Evolutionary conservation across 2,888 invertebrate genomes (phyloP).

Genomic region (Pachycephus smyrnensis): DNA sequence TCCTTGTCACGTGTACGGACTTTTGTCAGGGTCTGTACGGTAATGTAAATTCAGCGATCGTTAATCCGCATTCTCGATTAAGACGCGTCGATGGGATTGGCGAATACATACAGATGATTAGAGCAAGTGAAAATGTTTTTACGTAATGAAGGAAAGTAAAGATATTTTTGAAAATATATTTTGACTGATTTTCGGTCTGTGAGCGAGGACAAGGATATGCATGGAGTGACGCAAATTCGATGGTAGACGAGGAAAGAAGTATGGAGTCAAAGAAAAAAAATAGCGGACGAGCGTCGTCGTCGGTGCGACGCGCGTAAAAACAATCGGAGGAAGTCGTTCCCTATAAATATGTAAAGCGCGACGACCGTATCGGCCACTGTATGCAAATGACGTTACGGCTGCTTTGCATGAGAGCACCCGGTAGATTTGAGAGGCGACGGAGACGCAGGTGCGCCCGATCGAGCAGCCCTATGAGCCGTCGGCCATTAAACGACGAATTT

Average conservation of each 20-base stretch:
- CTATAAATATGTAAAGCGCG: conserved; percentile 58
- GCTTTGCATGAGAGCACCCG: conserved; percentile 39
- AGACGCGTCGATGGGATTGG: neutral
- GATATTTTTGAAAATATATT: neutral
- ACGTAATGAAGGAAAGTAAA: neutral
- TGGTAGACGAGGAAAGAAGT: neutral
- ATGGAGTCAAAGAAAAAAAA: neutral
- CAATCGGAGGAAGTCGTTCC: conserved; percentile 62
- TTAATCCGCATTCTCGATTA: conserved; percentile 3
- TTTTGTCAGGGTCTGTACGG: neutral
- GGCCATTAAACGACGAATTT: conserved; percentile 3
- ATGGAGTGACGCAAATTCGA: neutral
- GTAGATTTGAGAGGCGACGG: conserved; percentile 28
- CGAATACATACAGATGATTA: neutral
- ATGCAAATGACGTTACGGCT: conserved; percentile 45
- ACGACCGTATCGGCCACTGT: conserved; percentile 44
- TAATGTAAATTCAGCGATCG: conserved; percentile 5
- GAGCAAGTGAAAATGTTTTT: neutral
- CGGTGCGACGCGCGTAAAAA: conserved; percentile 30
- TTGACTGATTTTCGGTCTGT: neutral
- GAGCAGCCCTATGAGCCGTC: neutral
- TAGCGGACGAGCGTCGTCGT: neutral
- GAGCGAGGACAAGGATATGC: neutral
- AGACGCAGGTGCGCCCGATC: neutral
- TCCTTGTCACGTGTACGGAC: neutral